A percentile compares a stretch with the other conserved stretches of the same genome.
Evolutionary conservation across 2,888 invertebrate genomes (phyloP).

Genomic region (Hipparchia sbordonii): DNA sequence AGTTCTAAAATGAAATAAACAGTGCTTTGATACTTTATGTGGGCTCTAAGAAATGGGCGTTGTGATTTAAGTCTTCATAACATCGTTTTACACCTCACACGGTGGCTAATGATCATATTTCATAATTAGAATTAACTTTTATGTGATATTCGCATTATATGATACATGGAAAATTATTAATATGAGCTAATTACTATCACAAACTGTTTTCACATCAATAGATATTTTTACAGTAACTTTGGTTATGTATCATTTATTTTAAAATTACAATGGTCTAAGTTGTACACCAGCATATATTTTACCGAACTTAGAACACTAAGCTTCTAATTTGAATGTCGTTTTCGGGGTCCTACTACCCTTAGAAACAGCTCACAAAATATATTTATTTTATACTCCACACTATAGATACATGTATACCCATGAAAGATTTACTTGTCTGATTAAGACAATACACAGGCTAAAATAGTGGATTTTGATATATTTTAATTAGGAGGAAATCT

Average conservation of each 20-base stretch:
- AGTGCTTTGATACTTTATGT: conserved; percentile 2
- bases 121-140: neutral
- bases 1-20: conserved; percentile 5
- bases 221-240: neutral
- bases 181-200: neutral
- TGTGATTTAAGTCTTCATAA: conserved; percentile 61
- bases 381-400: too few species aligned
- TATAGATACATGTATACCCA: neutral
- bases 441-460: too few species aligned
- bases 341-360: neutral
- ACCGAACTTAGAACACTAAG: neutral
- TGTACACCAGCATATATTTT: neutral
- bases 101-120: conserved; percentile 35
- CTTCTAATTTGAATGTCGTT: neutral
- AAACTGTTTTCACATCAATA: neutral
- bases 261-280: too few species aligned
- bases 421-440: too few species aligned
- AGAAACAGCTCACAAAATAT: neutral
- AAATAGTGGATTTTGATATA: too few species aligned
- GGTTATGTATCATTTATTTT: neutral
- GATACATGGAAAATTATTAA: neutral
- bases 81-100: conserved; percentile 45
- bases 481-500: too few species aligned
- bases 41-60: conserved; percentile 65
- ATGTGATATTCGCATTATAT: neutral